These are phyloP conservation scores for Schizotus pectinicornis DNA, from an alignment of 2,888 invertebrate species.

Conservation along the genomic window DNA sequence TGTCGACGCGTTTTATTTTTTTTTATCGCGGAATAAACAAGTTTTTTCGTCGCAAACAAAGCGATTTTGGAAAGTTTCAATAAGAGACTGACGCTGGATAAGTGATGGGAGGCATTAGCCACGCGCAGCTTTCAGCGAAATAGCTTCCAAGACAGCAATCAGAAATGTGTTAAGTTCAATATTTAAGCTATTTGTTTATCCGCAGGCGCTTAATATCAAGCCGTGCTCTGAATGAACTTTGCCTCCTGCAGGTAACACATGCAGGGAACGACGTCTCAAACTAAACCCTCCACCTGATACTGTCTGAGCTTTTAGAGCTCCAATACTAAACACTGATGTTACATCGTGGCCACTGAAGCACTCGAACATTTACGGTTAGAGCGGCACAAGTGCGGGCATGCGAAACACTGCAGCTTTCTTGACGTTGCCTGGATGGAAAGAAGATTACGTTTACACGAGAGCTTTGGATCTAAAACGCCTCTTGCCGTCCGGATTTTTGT, in stretches of 20 bases:
- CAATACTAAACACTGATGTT: constrained; percentile 12
- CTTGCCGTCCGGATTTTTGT: no score
- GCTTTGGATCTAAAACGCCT: no score
- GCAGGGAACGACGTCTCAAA: constrained; percentile 38
- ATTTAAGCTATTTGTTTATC: constrained; percentile 49
- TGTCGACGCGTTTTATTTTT: no score
- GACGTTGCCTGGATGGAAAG: no score
- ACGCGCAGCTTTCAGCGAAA: background rate
- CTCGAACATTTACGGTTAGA: constrained; percentile 2
- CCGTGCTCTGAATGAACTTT: constrained; percentile 42
- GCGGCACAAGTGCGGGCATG: background rate
- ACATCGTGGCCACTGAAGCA: constrained; percentile 6
- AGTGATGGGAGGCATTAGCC: background rate
- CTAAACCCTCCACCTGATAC: constrained; percentile 20
- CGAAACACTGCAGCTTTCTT: no score
- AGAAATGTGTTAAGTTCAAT: constrained; percentile 47
- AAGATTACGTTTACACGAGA: no score
- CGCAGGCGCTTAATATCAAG: constrained; percentile 43
- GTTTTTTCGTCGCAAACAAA: constrained; percentile 16
- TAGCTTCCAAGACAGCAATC: constrained; percentile 37
- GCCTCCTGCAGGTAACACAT: constrained; percentile 45
- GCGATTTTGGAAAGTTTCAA: constrained; percentile 8
- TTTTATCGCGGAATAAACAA: constrained; percentile 8
- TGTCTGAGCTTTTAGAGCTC: constrained; percentile 22
- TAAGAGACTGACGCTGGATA: constrained; percentile 10